Evolutionary conservation across 2,113 vertebrate species (phyloP).

Genomic region (Mus pahari): DNA sequence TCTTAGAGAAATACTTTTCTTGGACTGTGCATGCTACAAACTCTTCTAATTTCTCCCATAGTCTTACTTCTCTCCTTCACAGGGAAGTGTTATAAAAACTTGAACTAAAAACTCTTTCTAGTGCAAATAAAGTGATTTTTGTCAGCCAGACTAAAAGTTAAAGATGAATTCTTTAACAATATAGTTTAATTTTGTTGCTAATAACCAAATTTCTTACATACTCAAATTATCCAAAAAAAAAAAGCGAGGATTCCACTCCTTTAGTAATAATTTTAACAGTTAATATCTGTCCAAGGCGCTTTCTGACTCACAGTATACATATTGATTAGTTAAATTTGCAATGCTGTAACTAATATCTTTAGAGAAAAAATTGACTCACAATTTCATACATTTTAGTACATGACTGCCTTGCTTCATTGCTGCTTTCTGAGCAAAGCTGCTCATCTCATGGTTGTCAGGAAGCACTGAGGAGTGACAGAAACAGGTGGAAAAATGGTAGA

Average conservation of each 20-base stretch:
- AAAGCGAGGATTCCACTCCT: neutral
- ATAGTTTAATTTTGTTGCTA: neutral
- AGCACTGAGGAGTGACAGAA: neutral
- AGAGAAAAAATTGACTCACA: neutral
- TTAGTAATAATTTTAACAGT: constrained; percentile 26
- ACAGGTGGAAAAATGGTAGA: neutral
- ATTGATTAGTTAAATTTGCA: neutral
- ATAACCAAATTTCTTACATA: neutral
- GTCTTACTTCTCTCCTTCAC: neutral
- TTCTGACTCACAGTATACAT: neutral
- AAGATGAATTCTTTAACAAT: neutral
- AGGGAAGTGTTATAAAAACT: neutral
- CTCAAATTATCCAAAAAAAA: constrained; percentile 7
- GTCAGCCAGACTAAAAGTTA: neutral
- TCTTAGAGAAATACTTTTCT: neutral
- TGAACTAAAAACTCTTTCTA: neutral
- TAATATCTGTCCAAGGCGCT: neutral
- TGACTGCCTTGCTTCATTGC: neutral
- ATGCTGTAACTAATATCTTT: neutral
- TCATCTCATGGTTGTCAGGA: neutral
- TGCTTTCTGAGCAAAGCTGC: neutral
- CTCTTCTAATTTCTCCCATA: neutral
- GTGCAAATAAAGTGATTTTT: neutral
- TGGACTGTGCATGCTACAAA: neutral
- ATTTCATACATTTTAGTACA: neutral